Base-by-base conservation (phyloP, 2,113 vertebrate species). In the Tursiops truncatus region DNA sequence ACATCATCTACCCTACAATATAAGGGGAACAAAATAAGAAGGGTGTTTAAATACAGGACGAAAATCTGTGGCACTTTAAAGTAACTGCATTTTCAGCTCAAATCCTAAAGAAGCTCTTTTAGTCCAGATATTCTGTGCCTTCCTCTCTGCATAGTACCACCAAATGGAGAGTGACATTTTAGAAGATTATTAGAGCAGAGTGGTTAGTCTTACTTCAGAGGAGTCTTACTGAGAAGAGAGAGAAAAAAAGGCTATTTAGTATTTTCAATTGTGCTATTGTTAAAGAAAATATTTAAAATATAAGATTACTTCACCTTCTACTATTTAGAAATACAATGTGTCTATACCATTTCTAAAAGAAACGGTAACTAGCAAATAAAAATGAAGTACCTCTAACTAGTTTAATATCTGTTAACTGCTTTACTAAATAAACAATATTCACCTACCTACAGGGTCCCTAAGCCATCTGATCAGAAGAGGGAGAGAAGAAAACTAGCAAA, bases 1-100 rank as follows among this genome's bases (percentile, higher is more conserved):
- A 99, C 76, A 93, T 99, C 99, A 92, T 99, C 99, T 83, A 99
- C 98, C 98, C 99, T 99, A 97, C 28, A 85, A 97, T 94, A 58
- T 83, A 97, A 97, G 12, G 28, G 17, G 2, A 56, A 91, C 33
- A 88, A 95, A 91, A 74, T 17, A 94, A 68, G 60, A 91, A 79
- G 13, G 8, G 6, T 60, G 7, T 67, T 97, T 50, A 94, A 95
- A 82, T 85, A 73, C 4, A 95, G 23, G 7, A 85, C 88, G 71
- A 74, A 89, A 60, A 90, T 26, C 28, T 86, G 31, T 82, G n/a
- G 10, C 21, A 84, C 18, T 79, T 84, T 77, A 96, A 83, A 86
- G 41, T 26, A 95, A 95, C n/a, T 73, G 6, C 31, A 87, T 89
- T 89, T 96, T 80, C 56, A 94, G n/a, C 15, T 76, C 80, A 94